phyloP scores from a whole-genome alignment of 2,888 invertebrate genomes.

The Cheilosia soror region DNA sequence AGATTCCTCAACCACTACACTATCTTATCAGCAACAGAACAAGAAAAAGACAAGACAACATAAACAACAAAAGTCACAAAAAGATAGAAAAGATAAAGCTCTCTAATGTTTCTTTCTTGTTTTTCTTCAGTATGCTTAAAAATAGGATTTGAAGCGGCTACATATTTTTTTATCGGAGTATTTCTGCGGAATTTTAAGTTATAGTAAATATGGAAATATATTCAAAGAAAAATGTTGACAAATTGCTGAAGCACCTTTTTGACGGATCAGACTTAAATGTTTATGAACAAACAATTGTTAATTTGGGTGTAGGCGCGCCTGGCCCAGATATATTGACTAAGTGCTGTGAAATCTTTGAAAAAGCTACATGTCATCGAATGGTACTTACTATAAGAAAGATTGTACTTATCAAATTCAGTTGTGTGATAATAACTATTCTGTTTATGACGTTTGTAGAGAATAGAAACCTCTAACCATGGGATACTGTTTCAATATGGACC shows the following conservation, averaged over 20 bases:
- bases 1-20: too few relatives aligned
- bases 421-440: slow-evolving; percentile 8
- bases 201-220: slow-evolving; percentile 19
- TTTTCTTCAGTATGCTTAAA: neutral
- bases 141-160: neutral
- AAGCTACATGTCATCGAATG: slow-evolving; percentile 84
- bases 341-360: slow-evolving; percentile 83
- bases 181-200: neutral
- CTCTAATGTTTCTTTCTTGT: too few relatives aligned
- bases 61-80: too few relatives aligned
- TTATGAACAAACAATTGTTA: slow-evolving; percentile 83
- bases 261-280: slow-evolving; percentile 84
- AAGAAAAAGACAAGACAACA: too few relatives aligned
- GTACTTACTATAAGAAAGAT: slow-evolving; percentile 77
- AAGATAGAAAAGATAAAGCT: too few relatives aligned
- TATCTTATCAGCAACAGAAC: too few relatives aligned
- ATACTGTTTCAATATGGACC: slow-evolving; percentile 85
- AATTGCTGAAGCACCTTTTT: slow-evolving; percentile 83
- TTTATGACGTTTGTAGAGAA: slow-evolving; percentile 74
- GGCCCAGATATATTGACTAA: slow-evolving; percentile 84
- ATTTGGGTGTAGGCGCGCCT: slow-evolving; percentile 85
- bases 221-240: slow-evolving; percentile 74
- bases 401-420: neutral
- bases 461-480: slow-evolving; percentile 79
- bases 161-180: neutral